These are phyloP conservation scores for Pteropus rufus DNA, from an alignment of 2,797 vertebrate species.

Conservation along the genomic window DNA sequence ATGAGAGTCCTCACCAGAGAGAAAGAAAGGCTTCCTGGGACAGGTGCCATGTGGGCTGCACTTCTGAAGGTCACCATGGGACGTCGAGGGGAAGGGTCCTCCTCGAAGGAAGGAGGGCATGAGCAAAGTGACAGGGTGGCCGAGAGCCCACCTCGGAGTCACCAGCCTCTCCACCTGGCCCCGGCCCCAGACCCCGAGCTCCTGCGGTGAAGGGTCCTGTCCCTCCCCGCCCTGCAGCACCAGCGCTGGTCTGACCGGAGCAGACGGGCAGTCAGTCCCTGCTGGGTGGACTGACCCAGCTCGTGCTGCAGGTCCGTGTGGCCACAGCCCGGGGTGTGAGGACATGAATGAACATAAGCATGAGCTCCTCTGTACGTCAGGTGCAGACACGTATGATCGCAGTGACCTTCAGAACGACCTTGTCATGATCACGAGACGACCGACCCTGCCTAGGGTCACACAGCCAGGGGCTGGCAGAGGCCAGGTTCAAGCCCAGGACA, in stretches of 20 bases:
- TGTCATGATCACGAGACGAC: background rate
- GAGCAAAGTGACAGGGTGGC: background rate
- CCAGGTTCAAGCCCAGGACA: accelerated
- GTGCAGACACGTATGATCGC: too few species aligned
- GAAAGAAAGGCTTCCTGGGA: background rate
- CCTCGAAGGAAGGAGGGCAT: background rate
- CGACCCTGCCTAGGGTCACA: background rate
- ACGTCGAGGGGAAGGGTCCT: background rate
- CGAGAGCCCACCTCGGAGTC: background rate
- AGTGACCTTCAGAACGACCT: too few species aligned
- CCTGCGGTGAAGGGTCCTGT: accelerated
- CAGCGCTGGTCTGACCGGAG: background rate
- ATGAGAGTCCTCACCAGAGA: background rate
- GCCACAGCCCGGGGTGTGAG: background rate
- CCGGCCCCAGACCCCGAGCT: background rate
- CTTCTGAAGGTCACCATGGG: background rate
- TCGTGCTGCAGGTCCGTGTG: accelerated
- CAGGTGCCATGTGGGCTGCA: too few species aligned
- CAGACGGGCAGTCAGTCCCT: accelerated
- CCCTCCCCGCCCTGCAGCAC: too few species aligned
- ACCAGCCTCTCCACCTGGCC: too few species aligned
- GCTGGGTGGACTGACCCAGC: accelerated
- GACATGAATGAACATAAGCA: accelerated
- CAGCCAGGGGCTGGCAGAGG: background rate
- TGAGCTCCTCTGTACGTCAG: accelerated